Base-by-base conservation (phyloP, 2,113 vertebrate species). In the Bubo blakistoni region DNA sequence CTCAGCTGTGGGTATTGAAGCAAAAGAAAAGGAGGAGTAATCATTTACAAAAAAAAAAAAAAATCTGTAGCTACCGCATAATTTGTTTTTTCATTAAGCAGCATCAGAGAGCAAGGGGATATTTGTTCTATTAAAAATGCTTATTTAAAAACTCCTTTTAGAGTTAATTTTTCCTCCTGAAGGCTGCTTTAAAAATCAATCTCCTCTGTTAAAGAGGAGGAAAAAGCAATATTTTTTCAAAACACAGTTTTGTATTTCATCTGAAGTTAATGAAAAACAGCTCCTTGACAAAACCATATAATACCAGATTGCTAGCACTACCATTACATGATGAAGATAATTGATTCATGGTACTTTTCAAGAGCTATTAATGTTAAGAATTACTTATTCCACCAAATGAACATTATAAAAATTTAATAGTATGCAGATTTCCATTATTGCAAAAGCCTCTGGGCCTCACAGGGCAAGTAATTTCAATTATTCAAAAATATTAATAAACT, bases 81-180 rank as follows among this genome's bases (percentile, higher is more conserved):
- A 92, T 96, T 94, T 96, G 76, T 85, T 95, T 97, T 78, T 93
- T 91, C 83, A 67, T 94, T 81, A 59, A 87, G 52, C 57, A 38
- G 77, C 16, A 11, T 81, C 86, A 6, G 5, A 7, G 16, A 71
- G 92, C 81, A 92, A 18, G 17, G n/a, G 81, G 79, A 81, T 90
- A 73, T 91, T 96, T 96, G 81, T 92, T 97, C 88, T 73, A 55
- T 90, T 96, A 95, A 96, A 94, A 96, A 86, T 42, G 71, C 96
- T 95, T 58, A 9, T 90, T 96, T 96, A 94, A 96, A 92, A 92
- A 63, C 82, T 90, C 73, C 44, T 92, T 55, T 86, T 34, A 7
- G 69, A 84, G 88, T 63, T 65, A 6, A 62, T 80, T 88, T 73
- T 80, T 72, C 62, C 70, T 95, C 47, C 93, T 55, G 54, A 88